Conservation (phyloP, 1,140 invertebrate species). For the Theocolax elegans region DNA sequence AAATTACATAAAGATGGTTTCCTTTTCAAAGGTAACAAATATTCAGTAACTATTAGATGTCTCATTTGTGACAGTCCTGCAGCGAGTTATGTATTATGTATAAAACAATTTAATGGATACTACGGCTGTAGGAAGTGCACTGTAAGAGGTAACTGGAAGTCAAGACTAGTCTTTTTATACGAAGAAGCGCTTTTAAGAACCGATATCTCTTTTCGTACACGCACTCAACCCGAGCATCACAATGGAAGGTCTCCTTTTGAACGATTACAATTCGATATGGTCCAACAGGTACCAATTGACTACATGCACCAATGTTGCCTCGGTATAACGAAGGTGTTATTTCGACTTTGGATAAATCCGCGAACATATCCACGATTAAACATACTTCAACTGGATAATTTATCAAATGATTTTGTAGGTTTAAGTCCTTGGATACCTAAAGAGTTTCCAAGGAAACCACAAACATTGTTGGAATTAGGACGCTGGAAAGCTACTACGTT, state of each 20-base stretch:
- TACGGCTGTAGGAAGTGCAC: neutral
- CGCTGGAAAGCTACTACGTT: constrained; percentile 43
- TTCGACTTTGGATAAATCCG: neutral
- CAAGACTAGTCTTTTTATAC: neutral
- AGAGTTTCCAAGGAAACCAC: constrained; percentile 39
- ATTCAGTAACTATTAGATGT: neutral
- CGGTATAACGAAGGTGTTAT: constrained; percentile 10
- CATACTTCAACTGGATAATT: too few relatives aligned
- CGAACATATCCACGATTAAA: neutral
- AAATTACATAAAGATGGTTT: neutral
- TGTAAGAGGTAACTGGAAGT: neutral
- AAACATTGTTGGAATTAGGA: neutral
- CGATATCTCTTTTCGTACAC: neutral
- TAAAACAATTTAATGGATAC: too few relatives aligned
- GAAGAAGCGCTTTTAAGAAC: neutral
- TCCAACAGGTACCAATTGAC: constrained; percentile 13
- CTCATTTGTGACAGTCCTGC: too few relatives aligned
- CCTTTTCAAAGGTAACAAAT: neutral
- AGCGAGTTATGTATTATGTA: too few relatives aligned
- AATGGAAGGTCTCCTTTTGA: neutral
- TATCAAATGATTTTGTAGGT: too few relatives aligned
- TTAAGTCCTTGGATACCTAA: neutral
- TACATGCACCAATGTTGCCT: constrained; percentile 26
- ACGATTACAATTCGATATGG: constrained; percentile 13
- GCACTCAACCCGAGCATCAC: neutral